Evolutionary conservation across 2,113 vertebrate species (phyloP).

Genomic region (Tetraodon nigroviridis): DNA sequence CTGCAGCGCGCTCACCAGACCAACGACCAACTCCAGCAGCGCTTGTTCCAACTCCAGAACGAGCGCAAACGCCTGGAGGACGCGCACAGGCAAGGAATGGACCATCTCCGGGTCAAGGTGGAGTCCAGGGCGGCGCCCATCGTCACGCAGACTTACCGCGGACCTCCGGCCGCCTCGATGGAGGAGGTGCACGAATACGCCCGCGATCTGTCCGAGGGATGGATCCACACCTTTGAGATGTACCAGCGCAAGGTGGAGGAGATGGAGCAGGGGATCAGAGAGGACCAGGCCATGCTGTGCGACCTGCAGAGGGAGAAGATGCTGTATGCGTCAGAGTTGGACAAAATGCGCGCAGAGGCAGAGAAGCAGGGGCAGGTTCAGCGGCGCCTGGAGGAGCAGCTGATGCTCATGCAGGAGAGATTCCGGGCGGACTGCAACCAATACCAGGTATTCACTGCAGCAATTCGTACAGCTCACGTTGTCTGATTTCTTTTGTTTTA

Average conservation of each 20-base stretch:
- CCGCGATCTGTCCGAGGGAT: slow-evolving; percentile 77
- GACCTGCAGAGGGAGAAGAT: slow-evolving; percentile 78
- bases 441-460: slow-evolving; percentile 76
- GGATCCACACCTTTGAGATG: slow-evolving; percentile 77
- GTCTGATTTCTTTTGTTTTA: too few species aligned
- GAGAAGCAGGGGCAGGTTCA: slow-evolving; percentile 77
- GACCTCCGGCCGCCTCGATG: slow-evolving; percentile 58
- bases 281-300: slow-evolving; percentile 69
- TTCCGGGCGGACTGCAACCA: slow-evolving; percentile 72
- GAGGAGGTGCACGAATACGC: slow-evolving; percentile 79
- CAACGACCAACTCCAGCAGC: slow-evolving; percentile 77
- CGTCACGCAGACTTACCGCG: slow-evolving; percentile 59
- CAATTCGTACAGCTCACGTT: too few species aligned
- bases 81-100: slow-evolving; percentile 69
- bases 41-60: slow-evolving; percentile 73
- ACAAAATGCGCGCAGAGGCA: slow-evolving; percentile 73
- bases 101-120: slow-evolving; percentile 69
- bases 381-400: slow-evolving; percentile 76
- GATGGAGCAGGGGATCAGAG: slow-evolving; percentile 77
- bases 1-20: slow-evolving; percentile 67
- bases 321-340: slow-evolving; percentile 73
- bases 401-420: slow-evolving; percentile 76
- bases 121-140: slow-evolving; percentile 57
- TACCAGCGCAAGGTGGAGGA: slow-evolving; percentile 81
- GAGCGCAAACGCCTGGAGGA: slow-evolving; percentile 76